Conservation (phyloP, 2,797 vertebrate genomes). For the Limnodromus scolopaceus region DNA sequence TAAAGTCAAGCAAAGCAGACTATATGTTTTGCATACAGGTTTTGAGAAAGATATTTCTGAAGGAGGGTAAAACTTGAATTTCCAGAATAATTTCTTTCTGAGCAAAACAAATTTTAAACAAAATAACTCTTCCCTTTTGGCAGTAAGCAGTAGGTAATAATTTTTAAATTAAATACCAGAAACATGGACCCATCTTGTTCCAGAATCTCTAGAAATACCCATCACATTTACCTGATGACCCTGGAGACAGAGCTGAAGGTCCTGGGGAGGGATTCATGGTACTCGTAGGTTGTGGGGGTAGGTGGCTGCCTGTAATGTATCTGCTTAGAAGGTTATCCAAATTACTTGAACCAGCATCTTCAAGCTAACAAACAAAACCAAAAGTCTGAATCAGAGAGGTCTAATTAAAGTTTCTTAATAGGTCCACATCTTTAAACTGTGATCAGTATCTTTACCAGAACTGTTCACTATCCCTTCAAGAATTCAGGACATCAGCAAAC, state of each 20-base stretch:
- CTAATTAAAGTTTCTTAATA: neutral
- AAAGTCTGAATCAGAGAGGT: slow-evolving; percentile 19
- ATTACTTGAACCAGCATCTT: slow-evolving; percentile 95
- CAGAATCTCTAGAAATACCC: neutral
- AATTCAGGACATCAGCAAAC: neutral
- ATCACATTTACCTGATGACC: slow-evolving; percentile 90
- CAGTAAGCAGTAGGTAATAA: neutral
- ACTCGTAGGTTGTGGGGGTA: slow-evolving; percentile 83
- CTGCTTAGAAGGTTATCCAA: slow-evolving; percentile 93
- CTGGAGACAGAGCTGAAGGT: slow-evolving; percentile 93
- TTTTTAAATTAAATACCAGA: neutral
- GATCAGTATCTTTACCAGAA: neutral
- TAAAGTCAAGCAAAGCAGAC: neutral
- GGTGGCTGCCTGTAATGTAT: slow-evolving; percentile 91
- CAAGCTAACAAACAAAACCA: slow-evolving; percentile 83
- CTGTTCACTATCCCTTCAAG: neutral
- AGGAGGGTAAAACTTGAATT: neutral
- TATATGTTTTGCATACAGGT: neutral
- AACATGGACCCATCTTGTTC: neutral
- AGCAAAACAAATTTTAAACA: neutral
- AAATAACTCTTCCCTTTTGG: neutral
- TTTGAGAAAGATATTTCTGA: neutral
- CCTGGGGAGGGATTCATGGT: slow-evolving; percentile 96
- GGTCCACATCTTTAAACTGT: neutral
- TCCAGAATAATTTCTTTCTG: neutral